Percentiles rank a stretch among this genome's conserved stretches.
Evolutionary conservation across 2,113 vertebrate species (phyloP).

Genomic region (Takifugu flavidus): DNA sequence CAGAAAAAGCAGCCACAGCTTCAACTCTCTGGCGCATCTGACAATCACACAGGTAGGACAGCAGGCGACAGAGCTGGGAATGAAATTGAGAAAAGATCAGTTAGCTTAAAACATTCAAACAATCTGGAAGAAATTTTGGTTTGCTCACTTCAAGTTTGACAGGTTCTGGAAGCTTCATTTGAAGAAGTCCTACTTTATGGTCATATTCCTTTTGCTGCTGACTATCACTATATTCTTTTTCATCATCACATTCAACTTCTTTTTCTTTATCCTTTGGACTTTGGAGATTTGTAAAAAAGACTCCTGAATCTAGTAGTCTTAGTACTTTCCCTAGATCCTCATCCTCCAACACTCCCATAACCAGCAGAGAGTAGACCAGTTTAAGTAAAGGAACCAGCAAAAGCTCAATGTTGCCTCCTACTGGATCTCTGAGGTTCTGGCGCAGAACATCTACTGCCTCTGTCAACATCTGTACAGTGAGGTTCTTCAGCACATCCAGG

Average conservation of each 20-base stretch:
- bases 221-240: conserved; percentile 53
- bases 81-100: not conserved
- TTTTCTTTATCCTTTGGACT: conserved; percentile 18
- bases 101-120: not conserved
- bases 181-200: conserved; percentile 83
- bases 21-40: conserved; percentile 93
- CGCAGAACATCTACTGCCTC: conserved; percentile 80
- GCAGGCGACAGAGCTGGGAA: conserved; percentile 88
- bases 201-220: conserved; percentile 51
- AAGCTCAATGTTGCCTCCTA: conserved; percentile 88
- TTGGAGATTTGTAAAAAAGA: conserved; percentile 69
- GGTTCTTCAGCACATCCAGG: conserved; percentile 81
- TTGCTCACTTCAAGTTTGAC: conserved; percentile 86
- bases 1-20: conserved; percentile 88
- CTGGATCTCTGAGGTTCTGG: conserved; percentile 84
- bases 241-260: conserved; percentile 23
- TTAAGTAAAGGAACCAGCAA: conserved; percentile 89
- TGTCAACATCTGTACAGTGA: conserved; percentile 87
- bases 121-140: not conserved
- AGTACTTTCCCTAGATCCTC: conserved; percentile 83
- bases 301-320: conserved; percentile 81
- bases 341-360: conserved; percentile 85
- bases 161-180: conserved; percentile 92
- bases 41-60: conserved; percentile 92
- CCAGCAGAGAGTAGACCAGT: conserved; percentile 85